A percentile compares a stretch with the other conserved stretches of the same genome.
Evolutionary conservation across 2,113 vertebrate genomes (phyloP).

Genomic region (Pseudois nayaur): DNA sequence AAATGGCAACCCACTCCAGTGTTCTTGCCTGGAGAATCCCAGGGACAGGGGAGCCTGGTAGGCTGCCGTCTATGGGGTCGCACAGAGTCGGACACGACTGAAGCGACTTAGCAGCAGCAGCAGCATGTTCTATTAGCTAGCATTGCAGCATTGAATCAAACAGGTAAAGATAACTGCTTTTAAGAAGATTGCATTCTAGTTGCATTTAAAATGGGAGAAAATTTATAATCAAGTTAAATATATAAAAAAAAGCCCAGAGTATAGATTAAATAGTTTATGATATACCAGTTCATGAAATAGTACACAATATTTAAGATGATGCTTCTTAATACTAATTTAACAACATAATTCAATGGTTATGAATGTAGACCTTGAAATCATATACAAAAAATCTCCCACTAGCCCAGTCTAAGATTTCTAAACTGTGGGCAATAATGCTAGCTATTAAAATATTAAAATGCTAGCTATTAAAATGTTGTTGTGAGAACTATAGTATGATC

Average conservation of each 20-base stretch:
- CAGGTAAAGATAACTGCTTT: background rate
- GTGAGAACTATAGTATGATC: background rate
- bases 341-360: background rate
- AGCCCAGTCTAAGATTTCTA: background rate
- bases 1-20: too few relatives aligned
- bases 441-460: background rate
- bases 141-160: background rate
- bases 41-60: fast-evolving
- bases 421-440: background rate
- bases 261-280: background rate
- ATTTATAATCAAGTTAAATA: background rate
- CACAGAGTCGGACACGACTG: too few relatives aligned
- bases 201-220: background rate
- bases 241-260: background rate
- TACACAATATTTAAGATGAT: background rate
- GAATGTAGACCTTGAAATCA: background rate
- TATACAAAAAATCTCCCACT: background rate
- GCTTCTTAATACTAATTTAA: background rate
- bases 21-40: too few relatives aligned
- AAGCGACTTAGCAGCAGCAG: too few relatives aligned
- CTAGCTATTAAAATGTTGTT: background rate
- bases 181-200: background rate
- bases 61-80: too few relatives aligned
- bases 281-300: background rate
- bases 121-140: background rate